Percentiles rank a stretch among this genome's conserved stretches.
Evolutionary conservation across 2,888 invertebrate species (phyloP).

Genomic region (Alentia gelatinosa): DNA sequence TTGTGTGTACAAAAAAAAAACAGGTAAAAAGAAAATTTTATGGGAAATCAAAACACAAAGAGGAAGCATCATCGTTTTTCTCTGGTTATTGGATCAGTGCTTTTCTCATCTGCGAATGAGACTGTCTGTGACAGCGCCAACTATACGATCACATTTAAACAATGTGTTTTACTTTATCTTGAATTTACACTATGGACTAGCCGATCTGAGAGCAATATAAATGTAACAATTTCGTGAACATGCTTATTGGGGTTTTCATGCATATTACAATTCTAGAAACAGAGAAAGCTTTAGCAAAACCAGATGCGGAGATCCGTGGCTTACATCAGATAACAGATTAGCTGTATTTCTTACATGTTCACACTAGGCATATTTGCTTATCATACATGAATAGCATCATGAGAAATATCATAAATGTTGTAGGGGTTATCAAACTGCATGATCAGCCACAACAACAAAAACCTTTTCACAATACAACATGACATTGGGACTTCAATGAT

Average conservation of each 20-base stretch:
- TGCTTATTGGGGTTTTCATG: background rate
- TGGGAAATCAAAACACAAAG: constrained; percentile 26
- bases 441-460: background rate
- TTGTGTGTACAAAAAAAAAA: constrained; percentile 48
- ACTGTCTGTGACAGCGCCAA: background rate
- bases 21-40: constrained; percentile 32
- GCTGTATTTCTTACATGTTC: background rate
- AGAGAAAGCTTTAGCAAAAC: constrained; percentile 30
- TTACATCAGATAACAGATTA: background rate
- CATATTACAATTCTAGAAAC: background rate
- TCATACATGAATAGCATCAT: background rate
- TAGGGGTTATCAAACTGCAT: background rate
- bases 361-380: background rate
- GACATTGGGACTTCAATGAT: background rate
- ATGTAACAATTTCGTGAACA: background rate
- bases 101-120: background rate
- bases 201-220: background rate
- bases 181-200: background rate
- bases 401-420: background rate
- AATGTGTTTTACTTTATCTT: background rate
- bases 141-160: background rate
- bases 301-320: background rate
- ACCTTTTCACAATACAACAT: background rate
- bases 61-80: background rate
- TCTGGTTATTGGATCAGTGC: background rate